These are phyloP conservation scores for Zoanthus sociatus DNA, from an alignment of 92 coral and sea anemone species.

Conservation along the genomic window DNA sequence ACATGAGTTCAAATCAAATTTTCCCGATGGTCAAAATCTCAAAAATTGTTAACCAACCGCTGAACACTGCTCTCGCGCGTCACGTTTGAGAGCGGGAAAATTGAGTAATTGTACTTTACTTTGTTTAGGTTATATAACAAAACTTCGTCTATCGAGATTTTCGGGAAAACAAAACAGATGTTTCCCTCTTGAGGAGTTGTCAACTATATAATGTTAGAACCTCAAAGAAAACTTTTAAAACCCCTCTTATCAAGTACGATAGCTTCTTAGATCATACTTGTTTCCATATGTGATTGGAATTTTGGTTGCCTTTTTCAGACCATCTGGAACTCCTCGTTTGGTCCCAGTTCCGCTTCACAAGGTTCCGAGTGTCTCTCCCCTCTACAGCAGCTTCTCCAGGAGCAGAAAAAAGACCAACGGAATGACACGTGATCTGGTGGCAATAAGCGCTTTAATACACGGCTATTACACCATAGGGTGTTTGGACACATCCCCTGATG, in stretches of 20 bases:
- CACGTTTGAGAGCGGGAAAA: too few species aligned
- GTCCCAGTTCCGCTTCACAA: constrained; percentile 68
- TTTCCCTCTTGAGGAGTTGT: too few species aligned
- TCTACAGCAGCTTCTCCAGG: constrained; percentile 93
- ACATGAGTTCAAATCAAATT: too few species aligned
- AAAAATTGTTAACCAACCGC: too few species aligned
- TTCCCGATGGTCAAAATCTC: too few species aligned
- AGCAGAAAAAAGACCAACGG: constrained; percentile 90
- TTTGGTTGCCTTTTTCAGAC: constrained; percentile 62
- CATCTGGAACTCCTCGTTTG: constrained; percentile 93
- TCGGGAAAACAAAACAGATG: background rate
- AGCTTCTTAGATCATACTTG: background rate
- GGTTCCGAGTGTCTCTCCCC: constrained; percentile 81
- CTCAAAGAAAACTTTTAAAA: too few species aligned
- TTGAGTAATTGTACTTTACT: too few species aligned
- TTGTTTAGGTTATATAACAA: too few species aligned
- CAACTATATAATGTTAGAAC: background rate
- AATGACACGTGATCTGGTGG: constrained; percentile 70
- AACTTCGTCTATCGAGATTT: too few species aligned
- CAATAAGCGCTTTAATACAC: background rate
- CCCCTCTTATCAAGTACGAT: background rate
- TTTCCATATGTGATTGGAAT: too few species aligned
- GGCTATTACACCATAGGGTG: constrained; percentile 8
- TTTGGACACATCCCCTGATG: background rate
- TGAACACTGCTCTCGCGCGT: too few species aligned